These are phyloP conservation scores for Phalloptychus januarius DNA, from an alignment of 2,797 vertebrate genomes.

Conservation along the genomic window DNA sequence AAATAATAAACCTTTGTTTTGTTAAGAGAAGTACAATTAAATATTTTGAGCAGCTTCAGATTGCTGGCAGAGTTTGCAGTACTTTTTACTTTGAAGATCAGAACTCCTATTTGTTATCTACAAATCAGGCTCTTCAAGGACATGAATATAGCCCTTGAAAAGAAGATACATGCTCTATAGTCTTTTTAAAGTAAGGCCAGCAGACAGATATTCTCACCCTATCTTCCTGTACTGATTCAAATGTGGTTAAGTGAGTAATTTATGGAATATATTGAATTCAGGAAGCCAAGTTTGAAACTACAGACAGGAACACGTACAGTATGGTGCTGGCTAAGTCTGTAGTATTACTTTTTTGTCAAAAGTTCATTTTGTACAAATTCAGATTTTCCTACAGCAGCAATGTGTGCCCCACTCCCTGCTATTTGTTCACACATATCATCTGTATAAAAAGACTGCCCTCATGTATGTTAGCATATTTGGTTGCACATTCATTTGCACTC, in stretches of 20 bases:
- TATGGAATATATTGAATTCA: slow-evolving; percentile 46
- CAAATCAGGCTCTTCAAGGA: slow-evolving; percentile 44
- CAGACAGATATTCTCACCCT: slow-evolving; percentile 25
- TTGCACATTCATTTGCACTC: slow-evolving; percentile 14
- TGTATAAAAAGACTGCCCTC: slow-evolving; percentile 26
- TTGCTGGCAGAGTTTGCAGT: slow-evolving; percentile 26
- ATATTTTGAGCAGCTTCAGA: neutral
- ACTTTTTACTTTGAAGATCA: slow-evolving; percentile 34
- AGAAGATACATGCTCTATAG: slow-evolving; percentile 22
- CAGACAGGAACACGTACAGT: slow-evolving; percentile 16
- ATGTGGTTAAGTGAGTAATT: slow-evolving; percentile 46
- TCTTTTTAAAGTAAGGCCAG: slow-evolving; percentile 44
- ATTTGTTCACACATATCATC: slow-evolving; percentile 15
- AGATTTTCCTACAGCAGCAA: slow-evolving; percentile 16
- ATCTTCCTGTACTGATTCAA: slow-evolving; percentile 37
- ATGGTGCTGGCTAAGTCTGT: slow-evolving; percentile 13
- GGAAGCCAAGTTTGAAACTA: slow-evolving; percentile 25
- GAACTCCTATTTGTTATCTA: slow-evolving; percentile 40
- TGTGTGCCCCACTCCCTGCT: neutral
- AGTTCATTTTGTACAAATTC: slow-evolving; percentile 12
- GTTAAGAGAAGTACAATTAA: neutral
- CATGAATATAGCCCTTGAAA: slow-evolving; percentile 21
- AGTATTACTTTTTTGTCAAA: slow-evolving; percentile 13
- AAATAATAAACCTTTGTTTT: neutral
- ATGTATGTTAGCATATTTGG: slow-evolving; percentile 5